These are phyloP conservation scores for Heliconius melpomene DNA, from an alignment of 1,140 invertebrate species.

Conservation along the genomic window DNA sequence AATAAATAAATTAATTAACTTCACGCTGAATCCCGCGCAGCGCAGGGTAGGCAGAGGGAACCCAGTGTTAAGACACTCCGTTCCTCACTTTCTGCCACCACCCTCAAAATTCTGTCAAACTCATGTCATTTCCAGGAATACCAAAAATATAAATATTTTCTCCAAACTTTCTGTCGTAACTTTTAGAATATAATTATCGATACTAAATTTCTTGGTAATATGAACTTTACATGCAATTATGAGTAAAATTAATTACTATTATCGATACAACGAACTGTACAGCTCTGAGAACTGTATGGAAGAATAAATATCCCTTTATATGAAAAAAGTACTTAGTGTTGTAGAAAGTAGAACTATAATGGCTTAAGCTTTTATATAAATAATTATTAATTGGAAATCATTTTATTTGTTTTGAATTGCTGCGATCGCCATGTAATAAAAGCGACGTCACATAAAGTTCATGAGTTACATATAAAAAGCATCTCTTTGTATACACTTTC, in stretches of 20 bases:
- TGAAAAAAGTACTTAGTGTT: neutral
- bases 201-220: neutral
- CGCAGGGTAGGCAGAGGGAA: too few species aligned
- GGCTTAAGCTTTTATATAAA: neutral
- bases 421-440: neutral
- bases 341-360: neutral
- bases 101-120: too few species aligned
- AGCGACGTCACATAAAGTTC: neutral
- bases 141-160: neutral
- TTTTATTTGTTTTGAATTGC: neutral
- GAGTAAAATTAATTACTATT: conserved; percentile 16
- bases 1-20: too few species aligned
- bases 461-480: neutral
- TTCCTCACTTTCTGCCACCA: too few species aligned
- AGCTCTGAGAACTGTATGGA: neutral
- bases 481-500: neutral
- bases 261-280: conserved; percentile 19
- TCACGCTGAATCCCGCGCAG: too few species aligned
- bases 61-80: too few species aligned
- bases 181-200: neutral
- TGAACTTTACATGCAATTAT: neutral
- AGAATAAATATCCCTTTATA: neutral
- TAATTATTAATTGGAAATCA: neutral
- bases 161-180: neutral
- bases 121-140: too few species aligned